Base-by-base conservation (phyloP, 2,797 vertebrate genomes). In the Spea hammondii region DNA sequence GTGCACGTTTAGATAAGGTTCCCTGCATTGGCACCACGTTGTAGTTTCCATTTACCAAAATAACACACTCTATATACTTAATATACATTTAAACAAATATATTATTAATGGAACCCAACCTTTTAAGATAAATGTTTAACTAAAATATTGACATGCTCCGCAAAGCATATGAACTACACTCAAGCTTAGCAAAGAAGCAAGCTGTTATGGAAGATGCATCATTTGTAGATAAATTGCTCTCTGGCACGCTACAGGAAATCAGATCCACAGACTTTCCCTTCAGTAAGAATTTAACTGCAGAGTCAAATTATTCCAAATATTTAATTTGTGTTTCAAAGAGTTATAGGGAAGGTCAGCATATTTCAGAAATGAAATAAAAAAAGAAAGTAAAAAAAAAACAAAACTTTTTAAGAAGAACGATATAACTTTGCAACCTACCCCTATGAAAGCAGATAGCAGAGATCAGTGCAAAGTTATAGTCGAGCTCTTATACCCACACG, bases 161-260 rank as follows among this genome's bases (percentile, higher is more conserved):
- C 59, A 17, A 62, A 12, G 55, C 9, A 59, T 17, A 70, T 32
- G 32, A 32, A 32, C 32, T 2, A 32, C 32, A 32, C 2, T 71
- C 11, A 11, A 78, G 59, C 62, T 55, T 50, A 70, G 69, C 68
- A 46, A 46, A 2, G 32, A 69, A 53, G 32, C 6, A 9, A 57
- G 14, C 14, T 72, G 64, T 53, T 13, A 50, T n/a, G 57, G 44
- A 49, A 46, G 54, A 79, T 51, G 14, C 57, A 74, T 68, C 17
- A 51, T 45, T 54, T 53, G 65, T 54, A 72, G 65, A 55, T 69
- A 13, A 54, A 79, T 64, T 12, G 44, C 65, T 74, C 17, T 64
- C 48, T 74, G 49, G 62, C 78, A 79, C 44, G 71, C 78, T 74
- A 62, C 47, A 74, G 49, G 17, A 79, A 74, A 13, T 55, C 65